These are phyloP conservation scores for Hirtodrosophila histrioides DNA, from an alignment of 2,888 invertebrate species.

Conservation along the genomic window DNA sequence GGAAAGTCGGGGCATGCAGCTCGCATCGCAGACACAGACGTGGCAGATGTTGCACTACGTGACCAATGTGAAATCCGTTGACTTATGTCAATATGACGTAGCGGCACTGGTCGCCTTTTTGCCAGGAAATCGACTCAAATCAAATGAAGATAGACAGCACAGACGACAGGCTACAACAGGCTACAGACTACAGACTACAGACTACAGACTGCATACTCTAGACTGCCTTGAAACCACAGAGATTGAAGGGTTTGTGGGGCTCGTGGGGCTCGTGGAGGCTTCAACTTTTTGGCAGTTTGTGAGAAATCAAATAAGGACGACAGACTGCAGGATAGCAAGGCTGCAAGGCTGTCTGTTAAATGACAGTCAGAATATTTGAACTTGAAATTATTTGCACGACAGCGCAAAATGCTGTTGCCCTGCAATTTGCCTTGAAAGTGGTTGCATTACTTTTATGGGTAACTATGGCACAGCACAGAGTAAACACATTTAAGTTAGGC, in stretches of 20 bases:
- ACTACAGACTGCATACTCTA: slow-evolving; percentile 6
- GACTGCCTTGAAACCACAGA: background rate
- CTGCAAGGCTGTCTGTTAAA: slow-evolving; percentile 27
- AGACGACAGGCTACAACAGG: slow-evolving; percentile 43
- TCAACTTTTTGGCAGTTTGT: slow-evolving; percentile 36
- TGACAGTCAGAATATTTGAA: slow-evolving; percentile 70
- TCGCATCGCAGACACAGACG: slow-evolving; percentile 27
- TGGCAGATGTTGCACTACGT: slow-evolving; percentile 66
- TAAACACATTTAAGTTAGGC: background rate
- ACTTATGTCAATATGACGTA: slow-evolving; percentile 76
- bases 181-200: slow-evolving; percentile 7
- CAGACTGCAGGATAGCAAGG: slow-evolving; percentile 45
- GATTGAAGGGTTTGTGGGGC: slow-evolving; percentile 15
- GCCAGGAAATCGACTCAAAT: slow-evolving; percentile 75
- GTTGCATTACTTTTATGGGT: slow-evolving; percentile 41
- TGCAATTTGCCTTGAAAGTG: slow-evolving; percentile 21
- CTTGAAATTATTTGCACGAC: slow-evolving; percentile 79
- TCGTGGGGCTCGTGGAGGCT: slow-evolving; percentile 7
- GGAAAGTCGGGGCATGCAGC: slow-evolving; percentile 2
- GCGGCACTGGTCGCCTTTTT: slow-evolving; percentile 56
- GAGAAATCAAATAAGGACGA: slow-evolving; percentile 73
- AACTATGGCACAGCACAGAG: slow-evolving; percentile 24
- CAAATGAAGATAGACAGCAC: slow-evolving; percentile 76
- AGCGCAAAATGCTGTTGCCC: slow-evolving; percentile 33
- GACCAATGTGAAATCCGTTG: slow-evolving; percentile 80